phyloP scores from a whole-genome alignment of 2,113 vertebrate species.

The Xiphorhynchus elegans region DNA sequence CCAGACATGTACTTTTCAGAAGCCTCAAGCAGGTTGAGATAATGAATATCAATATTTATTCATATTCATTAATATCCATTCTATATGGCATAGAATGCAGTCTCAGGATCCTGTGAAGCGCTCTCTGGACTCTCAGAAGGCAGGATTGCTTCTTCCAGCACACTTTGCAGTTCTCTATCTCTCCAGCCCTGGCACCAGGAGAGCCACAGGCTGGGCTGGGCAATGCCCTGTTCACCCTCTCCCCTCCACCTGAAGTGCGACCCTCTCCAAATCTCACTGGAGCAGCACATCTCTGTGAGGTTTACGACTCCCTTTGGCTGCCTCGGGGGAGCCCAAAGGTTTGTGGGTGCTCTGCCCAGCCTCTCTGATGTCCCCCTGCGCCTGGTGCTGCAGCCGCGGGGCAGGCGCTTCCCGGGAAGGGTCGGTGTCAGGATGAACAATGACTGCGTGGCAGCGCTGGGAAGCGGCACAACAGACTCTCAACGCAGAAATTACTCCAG shows the following conservation, averaged over 20 bases:
- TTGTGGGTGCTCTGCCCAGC: accelerated
- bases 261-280: not conserved
- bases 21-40: not conserved
- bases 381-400: accelerated
- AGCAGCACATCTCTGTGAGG: not conserved
- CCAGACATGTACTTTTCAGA: not conserved
- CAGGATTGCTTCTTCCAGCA: not conserved
- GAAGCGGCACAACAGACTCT: slow-evolving; percentile 24
- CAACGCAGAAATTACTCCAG: slow-evolving; percentile 50
- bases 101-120: not conserved
- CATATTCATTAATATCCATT: not conserved
- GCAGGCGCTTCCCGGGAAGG: not conserved
- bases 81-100: accelerated
- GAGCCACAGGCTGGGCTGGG: not conserved
- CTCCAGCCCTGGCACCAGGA: not conserved
- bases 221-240: accelerated
- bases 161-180: not conserved
- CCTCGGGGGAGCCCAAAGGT: accelerated
- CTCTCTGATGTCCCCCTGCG: accelerated
- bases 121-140: not conserved
- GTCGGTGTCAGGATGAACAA: not conserved
- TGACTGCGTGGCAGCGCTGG: not conserved
- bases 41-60: not conserved
- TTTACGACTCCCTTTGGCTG: too few species aligned
- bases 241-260: not conserved